Evolutionary conservation across 2,888 invertebrate genomes (phyloP), one percentile per base, ranked within the genome.

Genomic region (Hypselothyrea guttata): DNA sequence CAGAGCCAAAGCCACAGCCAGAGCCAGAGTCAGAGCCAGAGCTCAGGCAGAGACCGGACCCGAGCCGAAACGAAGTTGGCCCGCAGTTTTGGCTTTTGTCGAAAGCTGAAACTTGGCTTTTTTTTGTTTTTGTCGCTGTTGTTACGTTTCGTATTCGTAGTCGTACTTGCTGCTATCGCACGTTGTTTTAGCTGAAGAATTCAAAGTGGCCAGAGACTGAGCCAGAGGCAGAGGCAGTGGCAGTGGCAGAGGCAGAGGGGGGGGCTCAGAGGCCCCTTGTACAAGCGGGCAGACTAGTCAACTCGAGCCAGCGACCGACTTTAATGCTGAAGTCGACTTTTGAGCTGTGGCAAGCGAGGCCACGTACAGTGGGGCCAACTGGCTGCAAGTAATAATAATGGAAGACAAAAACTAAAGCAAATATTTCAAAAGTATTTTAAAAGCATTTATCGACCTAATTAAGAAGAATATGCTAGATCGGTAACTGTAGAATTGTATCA

Each of bases 91-190:
- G 56, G 69, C 42, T 64, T 48, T 69, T 67, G 71, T 76, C 74
- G 84, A 78, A 78, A 84, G 78, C 85, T 78, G 75, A 78, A 77
- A 82, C 78, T 71, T 81, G 84, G 77, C 60, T 57, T 71, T 75
- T 67, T 73, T 66, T 58, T 51, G 44, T 67, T 73, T 66, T 58
- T 51, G 44, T 33, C 33, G 42, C 45, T 49, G 51, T 41, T 56
- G 61, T 60, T 64, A 53, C 70, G 65, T 60, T 64, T 56, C 59
- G 59, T 58, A 40, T 61, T 53, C 52, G 56, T 45, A 52, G 40
- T 62, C 55, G 49, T 62, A 54, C 60, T 71, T 55, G 75, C 57
- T 74, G 75, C 69, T 79, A 75, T 75, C 79, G 60, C 74, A 64
- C 72, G 76, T 72, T 74, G 78, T 70, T 69, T 64, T 63, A 66